These are phyloP conservation scores for Pseudoatta argentina DNA, from an alignment of 1,140 invertebrate genomes.

Conservation along the genomic window DNA sequence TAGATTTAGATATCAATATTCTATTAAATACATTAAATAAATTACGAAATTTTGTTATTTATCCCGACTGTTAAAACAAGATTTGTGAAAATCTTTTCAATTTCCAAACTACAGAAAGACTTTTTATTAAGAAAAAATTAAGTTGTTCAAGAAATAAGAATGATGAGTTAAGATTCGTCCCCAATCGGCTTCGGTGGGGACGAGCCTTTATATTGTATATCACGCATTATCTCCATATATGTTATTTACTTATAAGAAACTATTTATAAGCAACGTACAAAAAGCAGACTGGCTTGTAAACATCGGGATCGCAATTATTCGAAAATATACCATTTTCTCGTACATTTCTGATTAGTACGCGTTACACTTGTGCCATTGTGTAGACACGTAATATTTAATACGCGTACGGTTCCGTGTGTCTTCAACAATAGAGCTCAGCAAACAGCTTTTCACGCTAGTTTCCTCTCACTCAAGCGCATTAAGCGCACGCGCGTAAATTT, in stretches of 20 bases:
- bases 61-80: not conserved
- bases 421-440: slow-evolving; percentile 69
- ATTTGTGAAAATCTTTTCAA: slow-evolving; percentile 1
- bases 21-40: slow-evolving; percentile 13
- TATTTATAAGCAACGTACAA: not conserved
- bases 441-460: slow-evolving; percentile 75
- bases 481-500: slow-evolving; percentile 75
- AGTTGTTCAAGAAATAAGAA: not conserved
- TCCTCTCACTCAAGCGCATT: slow-evolving; percentile 70
- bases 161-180: not conserved
- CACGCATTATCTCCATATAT: not conserved
- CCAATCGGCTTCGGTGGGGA: no score
- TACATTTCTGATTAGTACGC: slow-evolving; percentile 57
- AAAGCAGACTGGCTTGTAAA: not conserved
- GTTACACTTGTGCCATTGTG: slow-evolving; percentile 68
- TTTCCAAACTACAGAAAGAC: not conserved
- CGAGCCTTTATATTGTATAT: no score
- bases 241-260: not conserved
- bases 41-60: not conserved
- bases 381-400: slow-evolving; percentile 73
- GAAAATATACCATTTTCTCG: slow-evolving; percentile 40
- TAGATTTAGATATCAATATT: not conserved
- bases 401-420: slow-evolving; percentile 54
- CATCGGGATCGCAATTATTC: slow-evolving; percentile 37
- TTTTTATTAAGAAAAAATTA: not conserved